Conservation (phyloP, 2,888 invertebrate genomes). For the Hirtodrosophila alboralis region DNA sequence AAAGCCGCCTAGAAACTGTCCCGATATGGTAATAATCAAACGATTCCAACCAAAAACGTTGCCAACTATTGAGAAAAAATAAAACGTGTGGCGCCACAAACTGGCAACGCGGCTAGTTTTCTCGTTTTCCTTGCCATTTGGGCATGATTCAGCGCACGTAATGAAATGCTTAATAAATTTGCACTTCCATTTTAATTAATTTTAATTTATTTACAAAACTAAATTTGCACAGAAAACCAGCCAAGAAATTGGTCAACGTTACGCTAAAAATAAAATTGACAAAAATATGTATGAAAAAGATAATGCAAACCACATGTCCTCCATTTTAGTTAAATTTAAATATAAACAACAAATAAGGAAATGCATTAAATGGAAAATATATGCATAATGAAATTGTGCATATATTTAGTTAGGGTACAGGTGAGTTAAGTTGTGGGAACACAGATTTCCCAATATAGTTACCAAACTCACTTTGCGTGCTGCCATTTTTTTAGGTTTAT, state of each 20-base stretch:
- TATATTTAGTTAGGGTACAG: constrained; percentile 4
- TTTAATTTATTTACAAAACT: constrained; percentile 75
- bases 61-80: constrained; percentile 22
- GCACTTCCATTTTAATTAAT: constrained; percentile 78
- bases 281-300: constrained; percentile 63
- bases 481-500: constrained; percentile 60
- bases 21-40: constrained; percentile 60
- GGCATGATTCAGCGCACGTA: constrained; percentile 65
- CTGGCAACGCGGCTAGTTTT: constrained; percentile 42
- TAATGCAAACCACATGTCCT: constrained; percentile 79
- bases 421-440: no score
- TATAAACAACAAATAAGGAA: constrained; percentile 12
- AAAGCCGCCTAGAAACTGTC: constrained; percentile 16
- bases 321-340: constrained; percentile 47
- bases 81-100: constrained; percentile 74
- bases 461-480: constrained; percentile 76
- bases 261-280: constrained; percentile 72
- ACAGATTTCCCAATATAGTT: background rate
- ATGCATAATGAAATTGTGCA: constrained; percentile 22
- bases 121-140: constrained; percentile 12
- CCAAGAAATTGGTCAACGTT: constrained; percentile 37
- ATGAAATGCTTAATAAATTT: constrained; percentile 76
- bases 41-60: constrained; percentile 55
- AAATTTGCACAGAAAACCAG: constrained; percentile 49
- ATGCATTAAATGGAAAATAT: constrained; percentile 43